A percentile compares a stretch with the other conserved stretches of the same genome.
Evolutionary conservation across 2,888 invertebrate species (phyloP).

Genomic region (Catocala nupta): DNA sequence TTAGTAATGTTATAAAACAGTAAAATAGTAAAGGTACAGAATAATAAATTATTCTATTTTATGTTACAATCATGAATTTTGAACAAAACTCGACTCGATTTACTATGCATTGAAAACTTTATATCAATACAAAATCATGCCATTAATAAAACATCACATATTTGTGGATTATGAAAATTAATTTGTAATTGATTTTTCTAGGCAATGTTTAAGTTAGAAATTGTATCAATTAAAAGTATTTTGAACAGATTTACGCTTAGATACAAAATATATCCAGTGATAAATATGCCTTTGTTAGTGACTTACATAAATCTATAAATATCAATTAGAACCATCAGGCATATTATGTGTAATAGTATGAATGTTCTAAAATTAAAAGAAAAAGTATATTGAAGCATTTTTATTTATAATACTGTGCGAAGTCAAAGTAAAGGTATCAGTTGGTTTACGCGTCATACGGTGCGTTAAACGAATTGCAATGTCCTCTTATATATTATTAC

Average conservation of each 20-base stretch:
- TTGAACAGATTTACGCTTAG: constrained; percentile 39
- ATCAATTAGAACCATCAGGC: constrained; percentile 54
- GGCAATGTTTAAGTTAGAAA: constrained; percentile 1
- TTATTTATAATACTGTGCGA: constrained; percentile 14
- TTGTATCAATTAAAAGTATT: constrained; percentile 25
- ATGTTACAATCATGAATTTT: constrained; percentile 13
- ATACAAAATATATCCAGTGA: constrained; percentile 41
- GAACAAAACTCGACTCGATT: not conserved
- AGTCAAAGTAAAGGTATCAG: not conserved
- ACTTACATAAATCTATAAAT: constrained; percentile 34
- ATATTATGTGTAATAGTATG: constrained; percentile 64
- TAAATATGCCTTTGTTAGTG: constrained; percentile 52
- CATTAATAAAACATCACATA: constrained; percentile 10
- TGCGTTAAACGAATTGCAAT: no score
- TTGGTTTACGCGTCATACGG: no score
- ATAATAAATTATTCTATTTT: no score
- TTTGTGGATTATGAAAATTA: not conserved
- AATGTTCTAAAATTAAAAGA: constrained; percentile 65
- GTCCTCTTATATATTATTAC: no score
- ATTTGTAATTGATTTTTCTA: not conserved
- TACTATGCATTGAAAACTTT: not conserved
- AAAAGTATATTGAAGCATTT: constrained; percentile 31
- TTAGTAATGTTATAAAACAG: no score
- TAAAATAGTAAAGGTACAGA: no score
- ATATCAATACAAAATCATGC: constrained; percentile 8